Percentiles rank a stretch among this genome's conserved stretches.
Conservation (phyloP, 2,797 vertebrate species). For the Hemibagrus guttatus region DNA sequence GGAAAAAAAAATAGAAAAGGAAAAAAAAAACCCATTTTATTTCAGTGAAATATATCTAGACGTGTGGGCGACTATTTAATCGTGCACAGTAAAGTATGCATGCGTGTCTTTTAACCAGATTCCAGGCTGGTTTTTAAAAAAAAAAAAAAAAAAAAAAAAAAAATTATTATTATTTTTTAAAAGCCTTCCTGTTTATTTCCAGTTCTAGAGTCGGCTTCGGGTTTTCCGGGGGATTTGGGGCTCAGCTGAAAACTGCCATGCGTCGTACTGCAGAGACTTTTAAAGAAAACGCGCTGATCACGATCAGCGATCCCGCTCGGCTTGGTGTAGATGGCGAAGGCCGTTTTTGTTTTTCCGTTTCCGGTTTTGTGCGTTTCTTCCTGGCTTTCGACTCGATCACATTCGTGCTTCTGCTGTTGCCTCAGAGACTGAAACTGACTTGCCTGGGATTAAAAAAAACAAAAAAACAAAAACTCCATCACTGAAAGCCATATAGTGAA, state of each 20-base stretch:
- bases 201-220: constrained; percentile 86
- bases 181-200: constrained; percentile 79
- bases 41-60: constrained; percentile 74
- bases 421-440: constrained; percentile 78
- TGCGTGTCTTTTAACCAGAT: constrained; percentile 85
- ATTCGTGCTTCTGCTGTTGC: constrained; percentile 78
- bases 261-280: constrained; percentile 83
- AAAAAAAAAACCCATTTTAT: constrained; percentile 61
- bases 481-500: constrained; percentile 85
- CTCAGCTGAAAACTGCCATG: constrained; percentile 99
- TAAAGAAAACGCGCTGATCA: background rate
- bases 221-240: constrained; percentile 83
- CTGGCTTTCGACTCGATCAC: constrained; percentile 65
- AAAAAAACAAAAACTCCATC: constrained; percentile 73
- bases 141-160: too few relatives aligned
- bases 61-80: constrained; percentile 82
- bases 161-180: too few relatives aligned
- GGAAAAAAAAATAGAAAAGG: constrained; percentile 27
- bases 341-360: too few relatives aligned
- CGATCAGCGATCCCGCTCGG: constrained; percentile 7
- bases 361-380: constrained; percentile 22
- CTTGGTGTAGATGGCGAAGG: constrained; percentile 55
- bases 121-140: constrained; percentile 76
- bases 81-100: constrained; percentile 89
- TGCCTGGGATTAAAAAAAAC: constrained; percentile 72